Conservation (phyloP, 2,888 invertebrate genomes). For the Pristionchus exspectatus region DNA sequence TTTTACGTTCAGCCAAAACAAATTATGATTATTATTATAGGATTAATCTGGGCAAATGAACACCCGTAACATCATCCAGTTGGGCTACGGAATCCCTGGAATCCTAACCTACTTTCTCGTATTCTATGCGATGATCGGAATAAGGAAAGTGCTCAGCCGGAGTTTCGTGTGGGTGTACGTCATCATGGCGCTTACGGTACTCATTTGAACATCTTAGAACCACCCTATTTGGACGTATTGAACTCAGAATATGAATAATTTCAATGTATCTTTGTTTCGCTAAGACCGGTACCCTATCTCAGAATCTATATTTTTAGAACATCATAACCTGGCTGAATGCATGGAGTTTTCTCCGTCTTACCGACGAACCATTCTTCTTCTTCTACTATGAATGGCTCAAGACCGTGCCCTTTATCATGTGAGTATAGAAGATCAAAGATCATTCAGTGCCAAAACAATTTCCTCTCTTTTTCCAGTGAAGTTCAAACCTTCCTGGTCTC, state of each 20-base stretch:
- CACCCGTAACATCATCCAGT: neutral
- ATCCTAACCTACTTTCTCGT: neutral
- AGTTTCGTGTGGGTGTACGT: neutral
- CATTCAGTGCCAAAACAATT: no score
- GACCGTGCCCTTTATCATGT: neutral
- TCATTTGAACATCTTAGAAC: no score
- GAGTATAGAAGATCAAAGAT: neutral
- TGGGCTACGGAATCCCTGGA: neutral
- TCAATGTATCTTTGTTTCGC: no score
- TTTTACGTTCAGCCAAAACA: no score
- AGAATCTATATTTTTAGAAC: no score
- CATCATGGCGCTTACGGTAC: neutral
- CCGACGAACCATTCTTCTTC: neutral
- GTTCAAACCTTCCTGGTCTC: neutral
- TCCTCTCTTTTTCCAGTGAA: neutral
- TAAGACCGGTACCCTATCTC: no score
- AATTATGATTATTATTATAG: no score
- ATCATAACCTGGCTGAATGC: neutral
- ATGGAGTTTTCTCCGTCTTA: neutral
- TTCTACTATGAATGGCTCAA: conserved; percentile 5
- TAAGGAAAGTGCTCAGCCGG: neutral
- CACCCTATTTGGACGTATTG: no score
- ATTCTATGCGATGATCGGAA: neutral
- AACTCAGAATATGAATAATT: no score
- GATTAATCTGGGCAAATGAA: neutral